Evolutionary conservation across 2,113 vertebrate genomes (phyloP), one percentile per base, ranked within the genome.

Genomic region (Lamprologus speciosus): DNA sequence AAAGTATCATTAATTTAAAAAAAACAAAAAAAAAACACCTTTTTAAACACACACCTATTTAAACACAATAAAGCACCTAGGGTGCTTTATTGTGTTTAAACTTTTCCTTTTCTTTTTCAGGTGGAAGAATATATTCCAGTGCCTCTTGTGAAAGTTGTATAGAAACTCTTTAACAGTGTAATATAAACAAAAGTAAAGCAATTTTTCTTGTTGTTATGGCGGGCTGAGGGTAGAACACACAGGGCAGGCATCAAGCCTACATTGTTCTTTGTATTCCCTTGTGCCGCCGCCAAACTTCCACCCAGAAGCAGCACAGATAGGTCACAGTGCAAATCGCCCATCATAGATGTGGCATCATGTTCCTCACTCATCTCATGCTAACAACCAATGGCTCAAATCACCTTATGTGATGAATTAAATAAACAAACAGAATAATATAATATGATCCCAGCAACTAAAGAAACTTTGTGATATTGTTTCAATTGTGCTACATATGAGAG

Each of bases 51-150:
- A 21, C 21, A 21, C 21, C 21, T 21, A 21, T 21, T 21, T 21
- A 21, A 21, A 21, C 21, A 21, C 21, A 21, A 21, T 21, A 21
- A 21, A 21, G 21, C 21, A 21, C 21, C 21, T 21, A 26, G 68
- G 21, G 8, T 45, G 37, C 13, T 45, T 73, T 45, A 45, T 26
- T 73, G 37, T 45, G 21, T 73, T 26, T 73, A 23, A 70, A 40
- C 8, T 26, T 45, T 16, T 63, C 21, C 37, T 45, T 26, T 73
- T 75, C 40, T 28, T 75, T 75, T 47, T 47, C 21, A 75, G 13
- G 65, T 26, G 65, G 65, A 42, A 70, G n/a, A 73, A 45, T 73
- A 73, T 73, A 45, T 45, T 73, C 37, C 37, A 26, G n/a, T 42
- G 65, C 21, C 40, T 73, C 16, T 73, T 9, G 7, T 9, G 7